Base-by-base conservation (phyloP, 2,888 invertebrate genomes). In the Parnassius glacialis region DNA sequence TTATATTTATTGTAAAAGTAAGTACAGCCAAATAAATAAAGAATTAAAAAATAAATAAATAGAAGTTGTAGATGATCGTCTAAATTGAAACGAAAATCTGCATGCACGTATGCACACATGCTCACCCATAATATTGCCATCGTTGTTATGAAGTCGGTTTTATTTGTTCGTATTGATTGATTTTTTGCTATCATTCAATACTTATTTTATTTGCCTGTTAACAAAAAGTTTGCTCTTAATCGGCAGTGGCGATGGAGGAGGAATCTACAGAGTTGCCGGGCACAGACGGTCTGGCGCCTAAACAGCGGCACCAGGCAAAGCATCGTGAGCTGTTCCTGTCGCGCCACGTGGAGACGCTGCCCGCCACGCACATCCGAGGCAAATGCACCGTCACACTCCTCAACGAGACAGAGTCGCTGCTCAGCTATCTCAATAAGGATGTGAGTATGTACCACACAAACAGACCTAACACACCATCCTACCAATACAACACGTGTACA, bases 371-470 rank as follows among this genome's bases (percentile, higher is more conserved):
- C 93, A 99, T 99, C 80, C 95, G 99, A 83, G 99, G 99, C 89
- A 99, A 99, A 94, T 99, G 99, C 93, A 96, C 97, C 75, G 99
- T 99, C 77, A 99, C 99, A 74, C 94, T 99, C 78, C 95, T 99
- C 92, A 99, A 99, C 93, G 99, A 99, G 93, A 98, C 99, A 64
- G 99, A 99, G 93, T 97, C 98, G 73, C 94, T 98, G 80, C 94
- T 95, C 84, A 97, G 97, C 88, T 99, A 99, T 94, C 94, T 99
- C 85, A 96, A 97, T 93, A 98, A 97, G 94, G 97, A 97, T 92
- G 96, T 96, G 92, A 94, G 94, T 93, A 90, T 92, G 91, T 91
- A 91, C 89, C 48, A 7, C 48, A 13, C 3, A 10, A 12, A 13
- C 13, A 13, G 48, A 7, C 9, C 87, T 64, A 20, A 20, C 20